Base-by-base conservation (phyloP, 1,140 invertebrate species). In the Monochamus saltuarius region DNA sequence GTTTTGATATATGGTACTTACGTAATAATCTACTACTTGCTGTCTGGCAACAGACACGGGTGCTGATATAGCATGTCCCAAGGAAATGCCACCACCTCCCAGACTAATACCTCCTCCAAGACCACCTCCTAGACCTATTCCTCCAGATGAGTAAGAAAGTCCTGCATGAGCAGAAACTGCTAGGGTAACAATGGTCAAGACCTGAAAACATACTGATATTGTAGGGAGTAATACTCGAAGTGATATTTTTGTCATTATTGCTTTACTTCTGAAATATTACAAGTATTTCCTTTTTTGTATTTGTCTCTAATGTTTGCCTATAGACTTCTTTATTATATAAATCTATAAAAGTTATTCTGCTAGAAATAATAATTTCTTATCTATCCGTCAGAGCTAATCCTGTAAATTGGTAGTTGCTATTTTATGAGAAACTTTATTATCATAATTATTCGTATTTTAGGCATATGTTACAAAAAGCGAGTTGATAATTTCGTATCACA, bases 21-120 rank as follows among this genome's bases (percentile, higher is more conserved):
- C 38, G 10, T 54, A 19, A n/a, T 54, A 54, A 34, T 54, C 37
- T 6, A 54, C 38, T 34, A 42, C 17, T 19, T 7, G 22, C 7
- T 42, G 29, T 54, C 40, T 11, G 10, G 16, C 7, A 37, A 29
- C 17, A 9, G 13, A 16, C 7, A 37, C 13, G 2, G 37, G 4
- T 19, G 45, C 45, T 14, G n/a, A n/a, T 2, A 47, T 16, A 22
- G n/a, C 17, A 19, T 14, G n/a, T 47, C 45, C 45, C 11, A 13
- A 17, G 4, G n/a, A 11, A 37, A 13, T 10, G 2, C 38, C 52
- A 22, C 52, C 52, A 22, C 38, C 6, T 13, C 52, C 29, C 7
- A 54, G 14, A 3, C 22, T 6, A 29, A 29, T 29, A 9, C 56
- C 56, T 22, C 56, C 56, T 47, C 56, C 56, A 14, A 58, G 34